These are phyloP conservation scores for Dryobota labecula DNA, from an alignment of 2,888 invertebrate genomes.

Conservation along the genomic window DNA sequence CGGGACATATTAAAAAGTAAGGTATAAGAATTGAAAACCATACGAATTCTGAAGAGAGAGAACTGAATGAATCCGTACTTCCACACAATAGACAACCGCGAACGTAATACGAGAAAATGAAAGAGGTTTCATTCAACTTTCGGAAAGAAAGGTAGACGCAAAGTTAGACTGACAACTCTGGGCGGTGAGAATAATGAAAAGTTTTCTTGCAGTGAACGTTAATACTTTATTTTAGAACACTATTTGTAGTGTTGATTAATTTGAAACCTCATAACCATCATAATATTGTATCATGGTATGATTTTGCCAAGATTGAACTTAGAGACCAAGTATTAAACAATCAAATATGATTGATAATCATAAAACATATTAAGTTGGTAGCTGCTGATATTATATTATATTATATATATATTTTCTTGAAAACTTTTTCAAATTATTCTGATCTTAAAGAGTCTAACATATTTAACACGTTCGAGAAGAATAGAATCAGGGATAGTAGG, in stretches of 20 bases:
- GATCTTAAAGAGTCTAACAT: neutral
- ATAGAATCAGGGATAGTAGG: neutral
- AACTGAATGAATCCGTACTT: conserved; percentile 63
- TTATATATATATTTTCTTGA: neutral
- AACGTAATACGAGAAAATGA: conserved; percentile 57
- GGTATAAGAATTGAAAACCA: conserved; percentile 52
- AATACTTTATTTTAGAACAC: neutral
- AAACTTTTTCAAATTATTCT: neutral
- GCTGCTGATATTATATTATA: too few species aligned
- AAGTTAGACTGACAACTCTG: conserved; percentile 51
- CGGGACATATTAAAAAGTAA: conserved; percentile 58
- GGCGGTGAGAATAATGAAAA: conserved; percentile 43
- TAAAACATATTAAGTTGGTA: neutral
- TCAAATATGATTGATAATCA: neutral
- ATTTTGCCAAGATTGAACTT: neutral
- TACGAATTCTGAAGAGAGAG: conserved; percentile 57
- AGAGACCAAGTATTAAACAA: neutral
- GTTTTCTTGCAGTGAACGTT: conserved; percentile 5
- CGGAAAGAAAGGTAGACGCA: conserved; percentile 46
- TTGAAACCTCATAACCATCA: neutral
- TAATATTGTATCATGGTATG: too few species aligned
- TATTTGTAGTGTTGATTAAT: neutral
- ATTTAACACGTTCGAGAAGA: too few species aligned
- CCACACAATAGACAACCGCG: conserved; percentile 63
- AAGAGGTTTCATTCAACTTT: conserved; percentile 58